Percentiles rank a stretch among this genome's conserved stretches.
Conservation (phyloP, 2,797 vertebrate species). For the Macrochelys suwanniensis region DNA sequence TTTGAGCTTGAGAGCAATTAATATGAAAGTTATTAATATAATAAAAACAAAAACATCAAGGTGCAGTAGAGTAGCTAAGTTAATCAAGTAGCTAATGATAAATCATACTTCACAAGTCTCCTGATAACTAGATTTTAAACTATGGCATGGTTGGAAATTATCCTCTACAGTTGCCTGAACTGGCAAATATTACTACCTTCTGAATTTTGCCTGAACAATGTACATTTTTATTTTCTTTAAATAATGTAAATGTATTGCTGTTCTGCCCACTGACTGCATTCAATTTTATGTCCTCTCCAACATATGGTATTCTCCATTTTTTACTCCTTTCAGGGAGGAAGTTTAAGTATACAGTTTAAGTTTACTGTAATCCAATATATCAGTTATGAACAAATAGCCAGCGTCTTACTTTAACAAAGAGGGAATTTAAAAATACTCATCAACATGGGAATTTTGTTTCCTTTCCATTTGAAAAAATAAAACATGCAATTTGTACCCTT, state of each 20-base stretch:
- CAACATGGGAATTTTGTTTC: not conserved
- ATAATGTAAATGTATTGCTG: not conserved
- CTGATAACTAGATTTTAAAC: not conserved
- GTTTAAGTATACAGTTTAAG: not conserved
- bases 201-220: slow-evolving; percentile 12
- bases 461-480: not conserved
- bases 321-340: not conserved
- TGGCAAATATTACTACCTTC: not conserved
- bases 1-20: not conserved
- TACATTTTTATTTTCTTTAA: slow-evolving; percentile 21
- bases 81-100: not conserved
- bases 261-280: not conserved
- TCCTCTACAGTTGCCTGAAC: not conserved
- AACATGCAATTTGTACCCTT: not conserved
- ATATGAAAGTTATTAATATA: not conserved
- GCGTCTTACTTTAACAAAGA: not conserved
- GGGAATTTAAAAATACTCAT: not conserved
- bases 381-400: not conserved
- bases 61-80: not conserved
- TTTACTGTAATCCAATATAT: not conserved
- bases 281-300: not conserved
- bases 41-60: not conserved
- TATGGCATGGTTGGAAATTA: not conserved
- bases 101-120: not conserved
- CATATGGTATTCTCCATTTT: not conserved